Percentiles rank a stretch among this genome's conserved stretches.
phyloP scores from a whole-genome alignment of 2,113 vertebrate species.

The Hepsetus odoe region DNA sequence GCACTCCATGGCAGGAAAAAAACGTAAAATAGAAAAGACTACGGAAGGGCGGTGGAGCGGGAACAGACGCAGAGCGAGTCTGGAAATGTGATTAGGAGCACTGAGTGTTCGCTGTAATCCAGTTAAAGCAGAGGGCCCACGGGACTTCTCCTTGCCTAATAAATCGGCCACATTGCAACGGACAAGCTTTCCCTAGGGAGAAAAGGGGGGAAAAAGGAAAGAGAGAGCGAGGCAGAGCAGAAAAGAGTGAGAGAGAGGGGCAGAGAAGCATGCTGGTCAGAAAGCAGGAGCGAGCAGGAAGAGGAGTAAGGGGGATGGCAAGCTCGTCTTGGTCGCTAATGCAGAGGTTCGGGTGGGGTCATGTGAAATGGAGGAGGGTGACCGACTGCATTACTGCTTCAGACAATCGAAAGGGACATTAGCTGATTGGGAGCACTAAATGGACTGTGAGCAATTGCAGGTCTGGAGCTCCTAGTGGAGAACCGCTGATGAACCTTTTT shows the following conservation, averaged over 20 bases:
- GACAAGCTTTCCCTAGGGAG: constrained; percentile 50
- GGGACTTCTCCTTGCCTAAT: constrained; percentile 58
- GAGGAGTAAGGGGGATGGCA: not conserved
- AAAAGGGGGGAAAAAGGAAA: not conserved
- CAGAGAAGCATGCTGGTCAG: not conserved
- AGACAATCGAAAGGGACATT: constrained; percentile 16
- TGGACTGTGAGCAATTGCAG: not conserved
- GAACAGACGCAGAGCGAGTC: constrained; percentile 57
- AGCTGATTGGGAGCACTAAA: constrained; percentile 39
- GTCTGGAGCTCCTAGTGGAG: not conserved
- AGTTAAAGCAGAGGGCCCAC: constrained; percentile 54
- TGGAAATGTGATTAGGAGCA: constrained; percentile 65
- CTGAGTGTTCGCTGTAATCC: constrained; percentile 66
- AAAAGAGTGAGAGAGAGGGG: constrained; percentile 6
- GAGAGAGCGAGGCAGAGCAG: not conserved
- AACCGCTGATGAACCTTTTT: not conserved
- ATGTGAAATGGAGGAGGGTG: constrained; percentile 10
- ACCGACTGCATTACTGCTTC: constrained; percentile 17
- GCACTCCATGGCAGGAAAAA: not conserved
- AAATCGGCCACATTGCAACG: constrained; percentile 55
- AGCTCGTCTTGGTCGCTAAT: not conserved
- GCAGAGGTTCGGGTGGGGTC: constrained; percentile 17
- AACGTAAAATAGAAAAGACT: not conserved
- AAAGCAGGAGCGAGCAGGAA: not conserved
- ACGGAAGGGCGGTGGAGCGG: constrained; percentile 28